Percentiles rank a stretch among this genome's conserved stretches.
Evolutionary conservation across 2,888 invertebrate species (phyloP).

Genomic region (Chaetogeoica ovagalla): DNA sequence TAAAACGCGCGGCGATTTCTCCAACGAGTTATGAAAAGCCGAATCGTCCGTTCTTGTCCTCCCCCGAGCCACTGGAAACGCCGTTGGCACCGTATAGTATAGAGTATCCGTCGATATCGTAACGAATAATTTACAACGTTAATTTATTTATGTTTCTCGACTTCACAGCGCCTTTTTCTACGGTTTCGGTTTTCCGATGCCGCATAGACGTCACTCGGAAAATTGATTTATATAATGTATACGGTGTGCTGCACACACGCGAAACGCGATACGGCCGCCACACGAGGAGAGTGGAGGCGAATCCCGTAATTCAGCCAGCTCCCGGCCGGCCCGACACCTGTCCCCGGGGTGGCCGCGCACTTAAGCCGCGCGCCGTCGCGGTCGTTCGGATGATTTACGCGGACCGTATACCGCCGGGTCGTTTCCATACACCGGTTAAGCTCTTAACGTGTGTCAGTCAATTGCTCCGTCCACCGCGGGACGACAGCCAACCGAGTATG

Average conservation of each 20-base stretch:
- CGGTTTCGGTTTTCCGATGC: constrained; percentile 8
- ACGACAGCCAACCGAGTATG: too few species aligned
- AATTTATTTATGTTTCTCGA: neutral
- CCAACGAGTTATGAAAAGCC: too few species aligned
- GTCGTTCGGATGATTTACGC: constrained; percentile 42
- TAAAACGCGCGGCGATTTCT: too few species aligned
- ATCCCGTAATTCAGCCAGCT: too few species aligned
- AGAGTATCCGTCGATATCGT: neutral
- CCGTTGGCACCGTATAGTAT: neutral
- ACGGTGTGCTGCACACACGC: constrained; percentile 8
- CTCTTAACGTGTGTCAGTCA: constrained; percentile 50
- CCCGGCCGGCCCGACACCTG: neutral
- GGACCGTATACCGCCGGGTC: neutral
- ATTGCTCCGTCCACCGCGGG: too few species aligned
- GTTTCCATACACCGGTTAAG: constrained; percentile 44
- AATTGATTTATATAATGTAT: constrained; percentile 26
- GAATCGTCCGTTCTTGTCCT: too few species aligned
- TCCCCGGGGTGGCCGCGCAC: neutral
- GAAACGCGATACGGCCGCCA: constrained; percentile 7
- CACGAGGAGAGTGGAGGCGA: neutral
- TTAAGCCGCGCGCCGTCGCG: constrained; percentile 15
- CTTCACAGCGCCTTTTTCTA: neutral
- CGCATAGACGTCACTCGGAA: neutral
- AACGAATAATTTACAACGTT: constrained; percentile 10
- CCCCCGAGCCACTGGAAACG: too few species aligned